Evolutionary conservation across 2,113 vertebrate species (phyloP).

Genomic region (Phaetusa simplex): DNA sequence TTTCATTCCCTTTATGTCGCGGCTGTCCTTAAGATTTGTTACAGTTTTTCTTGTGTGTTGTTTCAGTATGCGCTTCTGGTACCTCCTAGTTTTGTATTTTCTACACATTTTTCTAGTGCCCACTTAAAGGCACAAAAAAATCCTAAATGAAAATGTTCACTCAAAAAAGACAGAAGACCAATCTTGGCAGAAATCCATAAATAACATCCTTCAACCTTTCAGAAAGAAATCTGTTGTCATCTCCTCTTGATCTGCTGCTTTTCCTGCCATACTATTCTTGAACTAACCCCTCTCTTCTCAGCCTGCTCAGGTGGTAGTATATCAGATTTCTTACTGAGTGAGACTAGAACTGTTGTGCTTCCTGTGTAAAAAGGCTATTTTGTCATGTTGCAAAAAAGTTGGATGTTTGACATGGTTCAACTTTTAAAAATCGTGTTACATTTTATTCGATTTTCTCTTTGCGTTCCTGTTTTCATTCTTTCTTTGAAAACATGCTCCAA

Average conservation of each 20-base stretch:
- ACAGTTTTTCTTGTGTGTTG: neutral
- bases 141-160: neutral
- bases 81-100: neutral
- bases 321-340: neutral
- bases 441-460: neutral
- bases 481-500: neutral
- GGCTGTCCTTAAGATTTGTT: neutral
- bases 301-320: neutral
- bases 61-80: neutral
- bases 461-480: neutral
- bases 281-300: neutral
- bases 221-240: slow-evolving; percentile 28
- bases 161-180: neutral
- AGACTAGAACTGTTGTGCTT: neutral
- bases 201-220: slow-evolving; percentile 36
- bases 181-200: neutral
- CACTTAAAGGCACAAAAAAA: neutral
- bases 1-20: neutral
- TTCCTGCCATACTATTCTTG: neutral
- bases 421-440: neutral
- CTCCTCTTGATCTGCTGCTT: neutral
- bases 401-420: neutral
- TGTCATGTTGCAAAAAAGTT: neutral
- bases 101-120: neutral
- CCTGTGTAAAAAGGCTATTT: neutral